phyloP scores from a whole-genome alignment of 2,113 vertebrate species.

The Spea bombifrons region DNA sequence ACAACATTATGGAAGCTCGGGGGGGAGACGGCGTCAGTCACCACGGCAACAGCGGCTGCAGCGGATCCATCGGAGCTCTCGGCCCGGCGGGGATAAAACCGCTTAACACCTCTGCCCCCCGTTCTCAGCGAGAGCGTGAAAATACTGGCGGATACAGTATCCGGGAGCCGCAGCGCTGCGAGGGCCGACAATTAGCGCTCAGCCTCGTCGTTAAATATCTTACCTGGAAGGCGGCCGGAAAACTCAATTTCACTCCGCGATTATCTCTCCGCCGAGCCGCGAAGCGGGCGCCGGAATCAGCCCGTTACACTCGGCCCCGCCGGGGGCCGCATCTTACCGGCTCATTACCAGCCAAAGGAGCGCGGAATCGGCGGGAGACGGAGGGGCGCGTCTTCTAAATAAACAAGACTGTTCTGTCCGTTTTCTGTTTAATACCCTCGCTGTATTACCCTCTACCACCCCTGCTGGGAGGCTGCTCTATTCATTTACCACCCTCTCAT shows the following conservation, averaged over 20 bases:
- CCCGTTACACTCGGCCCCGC: not conserved
- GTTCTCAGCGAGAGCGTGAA: not conserved
- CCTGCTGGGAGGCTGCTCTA: too few species aligned
- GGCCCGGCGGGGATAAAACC: not conserved
- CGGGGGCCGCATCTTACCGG: not conserved
- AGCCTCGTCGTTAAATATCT: not conserved
- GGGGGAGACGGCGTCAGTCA: too few species aligned
- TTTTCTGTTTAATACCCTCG: too few species aligned
- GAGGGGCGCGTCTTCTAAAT: too few species aligned
- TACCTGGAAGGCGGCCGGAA: not conserved
- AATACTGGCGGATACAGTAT: not conserved
- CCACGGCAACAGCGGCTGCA: too few species aligned
- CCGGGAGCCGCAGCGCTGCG: not conserved
- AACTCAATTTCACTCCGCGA: constrained; percentile 4
- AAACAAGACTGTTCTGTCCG: too few species aligned
- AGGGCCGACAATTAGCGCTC: not conserved
- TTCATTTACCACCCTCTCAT: too few species aligned
- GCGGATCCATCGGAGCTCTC: too few species aligned
- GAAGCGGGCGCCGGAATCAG: not conserved
- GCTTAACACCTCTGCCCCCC: not conserved
- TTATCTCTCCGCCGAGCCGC: not conserved
- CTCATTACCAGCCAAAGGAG: not conserved
- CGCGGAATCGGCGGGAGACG: not conserved
- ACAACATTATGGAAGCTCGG: too few species aligned
- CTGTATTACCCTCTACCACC: too few species aligned